Base-by-base conservation (phyloP, 2,888 invertebrate species). In the Galeopsomyia nigrocyanea region DNA sequence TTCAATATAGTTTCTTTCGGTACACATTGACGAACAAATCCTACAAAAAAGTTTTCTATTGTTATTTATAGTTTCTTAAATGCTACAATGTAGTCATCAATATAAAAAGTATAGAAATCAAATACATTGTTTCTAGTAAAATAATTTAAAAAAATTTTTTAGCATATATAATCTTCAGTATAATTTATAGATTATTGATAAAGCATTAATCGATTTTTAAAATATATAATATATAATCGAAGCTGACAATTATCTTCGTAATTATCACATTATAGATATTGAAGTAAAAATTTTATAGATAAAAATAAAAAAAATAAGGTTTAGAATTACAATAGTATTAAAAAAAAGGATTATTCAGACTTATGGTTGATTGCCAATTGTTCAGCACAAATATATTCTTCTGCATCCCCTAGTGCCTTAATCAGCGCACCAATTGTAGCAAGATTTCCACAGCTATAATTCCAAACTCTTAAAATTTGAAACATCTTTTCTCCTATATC, bases 391-490 rank as follows among this genome's bases (percentile, higher is more conserved):
- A 84, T 84, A 56, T 84, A 85, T 70, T 85, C 82, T 53, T 77
- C 77, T 57, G 80, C 81, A 19, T 73, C 70, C 86, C 85, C 86
- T 65, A 86, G 75, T 14, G 75, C 73, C 5, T 65, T 77, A n/a
- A 80, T 87, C 49, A 94, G 84, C 26, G 87, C 86, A 0, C 92
- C 92, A 1, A 93, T 84, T 14, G 89, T 90, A 2, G 91, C 91
- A 62, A 90, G 88, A 19, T 89, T 88, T 46, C 90, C 89, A 77
- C 87, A 86, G 51, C 90, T 91, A 70, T 90, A 89, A 69, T 90
- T 89, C 93, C 93, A 94, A 77, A 92, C 92, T 17, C 92, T 81
- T 2, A 94, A 84, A 66, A 93, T 84, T 81, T 93, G 91, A 86
- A 92, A 93, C 71, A 93, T 90, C 10, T 91, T 91, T 89, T 92